phyloP scores from a whole-genome alignment of 2,113 vertebrate species.

The Ovibos moschatus region DNA sequence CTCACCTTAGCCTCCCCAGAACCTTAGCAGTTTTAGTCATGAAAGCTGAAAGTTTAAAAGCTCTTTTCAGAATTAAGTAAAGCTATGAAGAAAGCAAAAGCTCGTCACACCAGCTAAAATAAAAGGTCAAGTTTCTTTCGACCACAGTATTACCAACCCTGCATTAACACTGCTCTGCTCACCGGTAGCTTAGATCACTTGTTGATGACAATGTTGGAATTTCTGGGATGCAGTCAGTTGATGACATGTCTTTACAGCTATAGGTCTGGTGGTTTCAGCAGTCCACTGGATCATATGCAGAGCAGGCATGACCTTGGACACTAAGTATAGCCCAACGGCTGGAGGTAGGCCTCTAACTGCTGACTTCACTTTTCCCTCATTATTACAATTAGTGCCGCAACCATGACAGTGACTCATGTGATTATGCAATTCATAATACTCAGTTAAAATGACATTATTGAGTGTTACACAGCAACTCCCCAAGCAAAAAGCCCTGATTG shows the following conservation, averaged over 20 bases:
- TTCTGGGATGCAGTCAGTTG: neutral
- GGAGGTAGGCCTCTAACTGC: neutral
- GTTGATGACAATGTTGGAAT: neutral
- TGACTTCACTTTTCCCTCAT: conserved; percentile 37
- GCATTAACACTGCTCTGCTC: neutral
- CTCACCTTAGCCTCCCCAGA: neutral
- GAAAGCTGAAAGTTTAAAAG: neutral
- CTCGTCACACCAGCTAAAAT: neutral
- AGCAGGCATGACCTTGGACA: neutral
- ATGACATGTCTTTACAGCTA: neutral
- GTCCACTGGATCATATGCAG: neutral
- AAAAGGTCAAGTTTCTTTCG: neutral
- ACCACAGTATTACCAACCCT: neutral
- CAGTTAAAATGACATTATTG: conserved; percentile 22
- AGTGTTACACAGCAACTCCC: neutral
- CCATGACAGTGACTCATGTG: neutral
- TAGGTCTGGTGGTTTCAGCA: neutral
- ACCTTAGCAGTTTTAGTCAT: neutral
- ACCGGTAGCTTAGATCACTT: neutral
- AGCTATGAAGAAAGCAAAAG: conserved; percentile 5
- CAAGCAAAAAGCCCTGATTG: neutral
- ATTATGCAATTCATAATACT: neutral
- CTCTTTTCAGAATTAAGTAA: neutral
- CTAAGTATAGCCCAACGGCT: neutral
- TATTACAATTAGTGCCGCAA: conserved; percentile 13